These are phyloP conservation scores for Mustela lutreola DNA, from an alignment of 2,113 vertebrate genomes.

Conservation along the genomic window DNA sequence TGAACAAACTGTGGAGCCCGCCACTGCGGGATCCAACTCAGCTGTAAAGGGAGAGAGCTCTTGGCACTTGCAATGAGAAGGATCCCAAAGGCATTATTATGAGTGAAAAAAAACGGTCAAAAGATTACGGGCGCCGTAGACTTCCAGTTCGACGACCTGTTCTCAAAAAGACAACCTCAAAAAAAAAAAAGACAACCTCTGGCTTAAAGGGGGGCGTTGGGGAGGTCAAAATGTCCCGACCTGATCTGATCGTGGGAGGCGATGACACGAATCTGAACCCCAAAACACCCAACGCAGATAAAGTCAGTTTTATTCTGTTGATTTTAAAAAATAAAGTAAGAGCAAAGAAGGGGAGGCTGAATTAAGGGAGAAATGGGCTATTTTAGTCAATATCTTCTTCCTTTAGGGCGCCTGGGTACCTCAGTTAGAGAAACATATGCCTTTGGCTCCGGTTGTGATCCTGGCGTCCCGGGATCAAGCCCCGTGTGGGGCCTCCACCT, in stretches of 20 bases:
- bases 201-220: not conserved
- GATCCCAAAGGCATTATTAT: not conserved
- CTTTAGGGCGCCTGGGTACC: not conserved
- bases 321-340: not conserved
- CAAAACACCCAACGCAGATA: not conserved
- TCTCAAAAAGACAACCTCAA: not conserved
- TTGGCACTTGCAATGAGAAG: accelerated
- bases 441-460: not conserved
- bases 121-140: not conserved
- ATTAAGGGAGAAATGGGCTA: not conserved
- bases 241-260: no score
- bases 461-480: not conserved
- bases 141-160: not conserved
- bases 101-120: not conserved
- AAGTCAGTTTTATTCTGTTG: not conserved
- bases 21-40: not conserved
- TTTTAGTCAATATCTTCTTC: not conserved
- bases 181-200: not conserved
- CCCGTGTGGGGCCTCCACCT: not conserved
- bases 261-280: not conserved
- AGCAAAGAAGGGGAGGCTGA: not conserved
- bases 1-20: not conserved
- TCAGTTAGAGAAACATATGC: not conserved
- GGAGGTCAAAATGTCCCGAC: not conserved
- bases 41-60: not conserved